These are phyloP conservation scores for Perodicticus potto DNA, from an alignment of 2,797 vertebrate genomes.

Conservation along the genomic window DNA sequence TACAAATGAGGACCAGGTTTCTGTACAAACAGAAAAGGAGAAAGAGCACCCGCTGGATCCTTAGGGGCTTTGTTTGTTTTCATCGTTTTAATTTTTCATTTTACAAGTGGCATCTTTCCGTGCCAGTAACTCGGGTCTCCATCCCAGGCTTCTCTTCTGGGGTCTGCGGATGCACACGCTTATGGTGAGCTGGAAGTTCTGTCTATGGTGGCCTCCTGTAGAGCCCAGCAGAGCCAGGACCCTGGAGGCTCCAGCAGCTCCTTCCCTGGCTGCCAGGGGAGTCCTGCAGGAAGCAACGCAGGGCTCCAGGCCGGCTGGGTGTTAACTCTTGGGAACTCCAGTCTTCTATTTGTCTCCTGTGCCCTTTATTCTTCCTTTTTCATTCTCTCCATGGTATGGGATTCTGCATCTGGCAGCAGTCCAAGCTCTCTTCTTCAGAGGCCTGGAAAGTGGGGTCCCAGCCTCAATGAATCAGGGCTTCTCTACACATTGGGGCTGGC, in stretches of 20 bases:
- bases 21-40: background rate
- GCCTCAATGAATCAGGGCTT: background rate
- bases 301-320: background rate
- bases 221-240: background rate
- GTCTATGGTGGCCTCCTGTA: background rate
- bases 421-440: fast-evolving
- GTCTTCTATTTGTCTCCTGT: background rate
- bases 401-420: fast-evolving
- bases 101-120: background rate
- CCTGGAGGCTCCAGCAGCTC: background rate
- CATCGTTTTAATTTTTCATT: background rate
- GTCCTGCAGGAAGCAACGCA: fast-evolving
- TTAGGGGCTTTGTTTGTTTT: background rate
- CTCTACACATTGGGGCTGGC: fast-evolving
- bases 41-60: background rate
- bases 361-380: background rate
- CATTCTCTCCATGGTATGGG: background rate
- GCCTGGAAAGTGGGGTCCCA: background rate
- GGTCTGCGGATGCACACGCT: background rate
- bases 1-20: fast-evolving
- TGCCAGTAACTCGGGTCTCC: background rate
- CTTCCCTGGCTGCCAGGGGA: background rate
- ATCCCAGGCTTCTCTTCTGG: background rate
- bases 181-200: fast-evolving
- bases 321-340: background rate